Conservation (phyloP, 2,113 vertebrate genomes). For the Entosphenus tridentatus region DNA sequence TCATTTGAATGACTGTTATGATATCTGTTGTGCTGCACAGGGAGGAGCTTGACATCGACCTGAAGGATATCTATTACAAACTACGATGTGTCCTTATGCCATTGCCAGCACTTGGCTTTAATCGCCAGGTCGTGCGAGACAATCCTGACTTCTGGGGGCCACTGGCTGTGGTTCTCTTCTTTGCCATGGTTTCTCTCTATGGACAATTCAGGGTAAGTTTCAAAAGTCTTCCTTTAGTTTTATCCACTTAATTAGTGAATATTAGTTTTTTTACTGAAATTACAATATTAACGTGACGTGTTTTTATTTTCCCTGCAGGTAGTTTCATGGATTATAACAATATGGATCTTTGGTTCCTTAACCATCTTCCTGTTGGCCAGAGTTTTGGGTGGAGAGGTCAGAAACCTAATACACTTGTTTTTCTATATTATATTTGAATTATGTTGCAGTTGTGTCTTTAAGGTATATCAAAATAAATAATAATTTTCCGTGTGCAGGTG, state of each 20-base stretch:
- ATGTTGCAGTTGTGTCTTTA: no score
- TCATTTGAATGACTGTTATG: background rate
- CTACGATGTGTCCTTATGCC: constrained; percentile 95
- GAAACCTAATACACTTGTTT: constrained; percentile 13
- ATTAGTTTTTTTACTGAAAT: background rate
- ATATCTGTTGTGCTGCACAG: constrained; percentile 18
- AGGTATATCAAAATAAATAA: no score
- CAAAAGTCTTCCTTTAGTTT: background rate
- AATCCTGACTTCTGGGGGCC: constrained; percentile 98
- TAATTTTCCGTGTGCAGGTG: constrained; percentile 29
- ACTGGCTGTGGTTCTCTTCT: constrained; percentile 75
- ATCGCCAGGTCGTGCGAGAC: constrained; percentile 87
- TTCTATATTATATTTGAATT: background rate
- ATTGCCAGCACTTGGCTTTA: constrained; percentile 87
- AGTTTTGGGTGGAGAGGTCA: constrained; percentile 92
- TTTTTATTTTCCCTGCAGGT: constrained; percentile 27
- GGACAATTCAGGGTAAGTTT: constrained; percentile 79
- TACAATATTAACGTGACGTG: background rate
- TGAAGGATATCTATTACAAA: constrained; percentile 99
- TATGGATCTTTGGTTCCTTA: constrained; percentile 96
- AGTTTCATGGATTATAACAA: constrained; percentile 98
- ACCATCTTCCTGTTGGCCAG: constrained; percentile 87
- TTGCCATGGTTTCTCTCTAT: constrained; percentile 96
- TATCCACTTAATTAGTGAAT: constrained; percentile 3
- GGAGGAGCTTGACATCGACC: constrained; percentile 82